phyloP scores from a whole-genome alignment of 2,113 vertebrate species.

The Campylorhamphus procurvoides region DNA sequence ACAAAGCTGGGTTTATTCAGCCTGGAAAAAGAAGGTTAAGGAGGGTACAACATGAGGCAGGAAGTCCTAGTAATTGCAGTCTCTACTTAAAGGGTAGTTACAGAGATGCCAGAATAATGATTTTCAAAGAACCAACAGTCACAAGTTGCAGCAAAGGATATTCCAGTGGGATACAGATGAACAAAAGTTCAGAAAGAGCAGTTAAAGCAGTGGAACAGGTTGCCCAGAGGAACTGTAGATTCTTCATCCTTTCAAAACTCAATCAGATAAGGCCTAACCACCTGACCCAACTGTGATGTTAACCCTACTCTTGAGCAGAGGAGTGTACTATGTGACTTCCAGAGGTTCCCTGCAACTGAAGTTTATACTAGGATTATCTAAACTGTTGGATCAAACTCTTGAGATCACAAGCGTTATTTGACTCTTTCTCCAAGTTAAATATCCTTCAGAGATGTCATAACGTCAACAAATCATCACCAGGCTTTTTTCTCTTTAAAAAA shows the following conservation, averaged over 20 bases:
- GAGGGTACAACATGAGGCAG: not conserved
- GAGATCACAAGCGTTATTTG: not conserved
- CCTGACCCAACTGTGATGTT: not conserved
- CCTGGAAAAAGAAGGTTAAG: not conserved
- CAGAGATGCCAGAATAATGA: not conserved
- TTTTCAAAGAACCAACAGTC: not conserved
- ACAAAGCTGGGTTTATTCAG: not conserved
- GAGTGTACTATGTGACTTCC: not conserved
- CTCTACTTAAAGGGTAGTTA: not conserved
- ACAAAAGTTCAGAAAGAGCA: not conserved
- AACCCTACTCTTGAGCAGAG: not conserved
- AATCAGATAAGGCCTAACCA: not conserved
- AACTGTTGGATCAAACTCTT: not conserved
- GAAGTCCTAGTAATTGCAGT: not conserved
- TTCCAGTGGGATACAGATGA: accelerated
- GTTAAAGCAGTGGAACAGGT: not conserved
- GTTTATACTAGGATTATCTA: not conserved
- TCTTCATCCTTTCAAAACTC: not conserved
- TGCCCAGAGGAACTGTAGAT: not conserved
- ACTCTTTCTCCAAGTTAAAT: not conserved
- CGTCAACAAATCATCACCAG: not conserved
- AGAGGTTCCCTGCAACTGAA: not conserved
- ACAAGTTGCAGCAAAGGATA: not conserved
- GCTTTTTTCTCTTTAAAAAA: too few relatives aligned
- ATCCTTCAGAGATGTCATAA: not conserved